Percentiles rank a stretch among this genome's conserved stretches.
These are phyloP conservation scores for Zaprionus obscuricornis DNA, from an alignment of 2,888 invertebrate species.

Conservation along the genomic window DNA sequence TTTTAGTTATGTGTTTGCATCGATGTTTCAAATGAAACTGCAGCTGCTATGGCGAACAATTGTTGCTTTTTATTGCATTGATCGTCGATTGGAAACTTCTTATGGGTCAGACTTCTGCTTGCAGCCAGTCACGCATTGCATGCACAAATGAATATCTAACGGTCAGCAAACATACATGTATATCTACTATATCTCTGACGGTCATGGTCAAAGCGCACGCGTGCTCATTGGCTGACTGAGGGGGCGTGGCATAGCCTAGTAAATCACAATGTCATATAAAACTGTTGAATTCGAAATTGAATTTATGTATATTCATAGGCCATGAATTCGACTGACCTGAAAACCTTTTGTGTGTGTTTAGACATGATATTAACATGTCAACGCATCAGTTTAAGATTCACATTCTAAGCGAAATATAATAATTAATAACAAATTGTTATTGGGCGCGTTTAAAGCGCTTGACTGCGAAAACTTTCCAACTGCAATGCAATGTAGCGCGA, in stretches of 20 bases:
- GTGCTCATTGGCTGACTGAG: too few relatives aligned
- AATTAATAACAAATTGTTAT: too few relatives aligned
- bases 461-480: conserved; percentile 43
- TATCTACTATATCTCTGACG: conserved; percentile 27
- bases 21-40: conserved; percentile 52
- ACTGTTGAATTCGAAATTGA: conserved; percentile 79
- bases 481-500: conserved; percentile 16
- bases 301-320: conserved; percentile 41
- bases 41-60: conserved; percentile 20
- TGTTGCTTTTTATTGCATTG: conserved; percentile 51
- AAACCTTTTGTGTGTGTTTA: conserved; percentile 23
- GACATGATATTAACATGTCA: conserved; percentile 51
- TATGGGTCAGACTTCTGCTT: conserved; percentile 37
- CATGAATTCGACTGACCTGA: conserved; percentile 45
- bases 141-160: conserved; percentile 53
- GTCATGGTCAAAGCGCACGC: conserved; percentile 65
- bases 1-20: conserved; percentile 22
- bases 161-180: conserved; percentile 39
- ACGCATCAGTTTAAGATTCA: conserved; percentile 38
- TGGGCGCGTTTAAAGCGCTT: conserved; percentile 36
- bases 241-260: conserved; percentile 39
- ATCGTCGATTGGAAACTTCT: conserved; percentile 53
- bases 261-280: conserved; percentile 49
- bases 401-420: conserved; percentile 57
- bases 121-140: conserved; percentile 43